Percentiles rank a stretch among this genome's conserved stretches.
Evolutionary conservation across 2,888 invertebrate genomes (phyloP).

Genomic region (Chymomyza caudatula): DNA sequence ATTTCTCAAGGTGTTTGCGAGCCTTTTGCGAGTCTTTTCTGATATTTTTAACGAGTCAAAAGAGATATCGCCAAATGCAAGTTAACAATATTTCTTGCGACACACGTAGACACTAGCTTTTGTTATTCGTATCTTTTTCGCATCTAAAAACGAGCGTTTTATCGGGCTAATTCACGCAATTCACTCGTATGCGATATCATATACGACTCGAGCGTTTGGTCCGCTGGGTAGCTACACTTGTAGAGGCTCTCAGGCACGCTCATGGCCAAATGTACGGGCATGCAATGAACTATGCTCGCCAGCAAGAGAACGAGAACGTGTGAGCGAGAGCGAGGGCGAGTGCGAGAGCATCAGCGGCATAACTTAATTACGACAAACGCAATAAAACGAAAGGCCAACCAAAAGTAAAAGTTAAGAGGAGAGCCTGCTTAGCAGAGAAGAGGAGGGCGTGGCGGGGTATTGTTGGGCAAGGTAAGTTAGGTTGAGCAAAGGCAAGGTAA

Average conservation of each 20-base stretch:
- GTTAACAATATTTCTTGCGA: too few relatives aligned
- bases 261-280: slow-evolving; percentile 24
- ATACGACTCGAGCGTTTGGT: too few relatives aligned
- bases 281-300: slow-evolving; percentile 41
- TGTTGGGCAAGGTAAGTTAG: not conserved
- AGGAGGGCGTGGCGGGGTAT: not conserved
- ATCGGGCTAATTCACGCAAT: too few relatives aligned
- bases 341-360: slow-evolving; percentile 4
- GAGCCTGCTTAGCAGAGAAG: not conserved
- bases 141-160: too few relatives aligned
- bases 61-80: too few relatives aligned
- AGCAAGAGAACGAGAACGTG: not conserved
- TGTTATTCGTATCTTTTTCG: too few relatives aligned
- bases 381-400: slow-evolving; percentile 25
- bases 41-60: too few relatives aligned
- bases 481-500: not conserved
- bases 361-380: slow-evolving; percentile 59
- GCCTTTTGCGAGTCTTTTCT: too few relatives aligned
- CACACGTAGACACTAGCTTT: too few relatives aligned
- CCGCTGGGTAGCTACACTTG: not conserved
- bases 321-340: not conserved
- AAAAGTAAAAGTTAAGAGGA: slow-evolving; percentile 5
- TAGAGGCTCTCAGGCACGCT: not conserved
- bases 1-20: too few relatives aligned
- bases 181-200: too few relatives aligned